Percentiles rank a stretch among this genome's conserved stretches.
phyloP scores from a whole-genome alignment of 1,140 invertebrate genomes.

The Pachyrhynchus sulphureomaculatus region DNA sequence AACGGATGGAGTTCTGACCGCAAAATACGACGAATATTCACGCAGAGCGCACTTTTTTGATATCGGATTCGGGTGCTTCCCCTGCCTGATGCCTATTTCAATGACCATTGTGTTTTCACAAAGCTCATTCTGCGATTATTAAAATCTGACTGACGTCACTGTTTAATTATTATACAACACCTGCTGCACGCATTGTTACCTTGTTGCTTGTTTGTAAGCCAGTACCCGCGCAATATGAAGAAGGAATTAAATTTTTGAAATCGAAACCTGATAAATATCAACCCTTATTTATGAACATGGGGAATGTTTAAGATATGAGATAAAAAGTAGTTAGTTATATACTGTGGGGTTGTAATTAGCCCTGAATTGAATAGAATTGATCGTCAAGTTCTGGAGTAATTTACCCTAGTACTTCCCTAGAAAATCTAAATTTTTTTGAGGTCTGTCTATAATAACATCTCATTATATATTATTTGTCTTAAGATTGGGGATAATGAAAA shows the following conservation, averaged over 20 bases:
- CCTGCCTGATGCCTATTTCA: slow-evolving; percentile 26
- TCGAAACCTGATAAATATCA: not conserved
- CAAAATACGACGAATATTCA: slow-evolving; percentile 23
- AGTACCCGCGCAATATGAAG: not conserved
- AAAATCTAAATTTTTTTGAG: too few species aligned
- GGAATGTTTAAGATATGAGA: too few species aligned
- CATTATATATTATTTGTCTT: too few species aligned
- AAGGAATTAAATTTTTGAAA: slow-evolving; percentile 1
- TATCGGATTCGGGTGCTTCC: slow-evolving; percentile 21
- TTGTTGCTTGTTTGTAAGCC: slow-evolving; percentile 15
- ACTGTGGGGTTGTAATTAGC: too few species aligned
- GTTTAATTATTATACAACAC: slow-evolving; percentile 49
- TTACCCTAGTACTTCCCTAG: too few species aligned
- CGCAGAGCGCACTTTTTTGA: slow-evolving; percentile 36
- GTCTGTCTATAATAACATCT: too few species aligned
- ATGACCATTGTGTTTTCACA: slow-evolving; percentile 48
- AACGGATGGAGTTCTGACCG: slow-evolving; percentile 24
- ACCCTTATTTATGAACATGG: not conserved
- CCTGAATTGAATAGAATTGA: too few species aligned
- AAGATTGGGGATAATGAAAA: too few species aligned
- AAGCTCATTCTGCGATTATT: slow-evolving; percentile 47
- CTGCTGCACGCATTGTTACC: slow-evolving; percentile 41
- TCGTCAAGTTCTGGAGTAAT: too few species aligned
- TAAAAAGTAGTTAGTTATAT: too few species aligned
- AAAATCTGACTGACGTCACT: slow-evolving; percentile 48